Conservation (phyloP, 2,888 invertebrate species). For the Sylvicola fuscatus region DNA sequence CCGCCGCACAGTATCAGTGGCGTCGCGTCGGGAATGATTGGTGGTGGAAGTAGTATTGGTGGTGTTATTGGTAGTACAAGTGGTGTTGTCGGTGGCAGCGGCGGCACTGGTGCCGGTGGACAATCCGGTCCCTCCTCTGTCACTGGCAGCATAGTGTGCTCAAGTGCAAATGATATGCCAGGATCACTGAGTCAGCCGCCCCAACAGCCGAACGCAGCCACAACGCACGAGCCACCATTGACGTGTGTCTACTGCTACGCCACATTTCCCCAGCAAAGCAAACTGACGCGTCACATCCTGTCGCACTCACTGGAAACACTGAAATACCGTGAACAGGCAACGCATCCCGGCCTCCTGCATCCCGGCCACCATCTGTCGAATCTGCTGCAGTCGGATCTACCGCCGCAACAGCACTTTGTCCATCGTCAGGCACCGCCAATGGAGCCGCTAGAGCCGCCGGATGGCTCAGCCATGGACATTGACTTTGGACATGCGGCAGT, state of each 20-base stretch:
- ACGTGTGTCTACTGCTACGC: slow-evolving; percentile 78
- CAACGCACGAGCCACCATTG: no score
- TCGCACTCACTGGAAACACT: slow-evolving; percentile 75
- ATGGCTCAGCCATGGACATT: slow-evolving; percentile 11
- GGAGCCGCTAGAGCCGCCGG: slow-evolving; percentile 22
- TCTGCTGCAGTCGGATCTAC: slow-evolving; percentile 17
- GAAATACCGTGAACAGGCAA: slow-evolving; percentile 60
- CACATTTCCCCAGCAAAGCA: slow-evolving; percentile 76
- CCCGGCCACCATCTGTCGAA: slow-evolving; percentile 38
- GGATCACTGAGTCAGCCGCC: no score
- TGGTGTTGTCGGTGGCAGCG: slow-evolving; percentile 14
- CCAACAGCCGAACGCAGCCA: no score
- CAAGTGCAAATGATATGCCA: no score
- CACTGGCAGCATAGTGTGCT: no score
- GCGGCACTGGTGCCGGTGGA: slow-evolving; percentile 11
- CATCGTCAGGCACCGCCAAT: slow-evolving; percentile 17
- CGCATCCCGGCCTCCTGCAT: slow-evolving; percentile 33
- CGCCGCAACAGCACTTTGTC: slow-evolving; percentile 23
- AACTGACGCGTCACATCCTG: slow-evolving; percentile 73
- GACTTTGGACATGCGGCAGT: slow-evolving; percentile 17
- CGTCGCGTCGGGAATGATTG: slow-evolving; percentile 12
- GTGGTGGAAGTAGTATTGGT: slow-evolving; percentile 11
- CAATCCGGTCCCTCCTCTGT: slow-evolving; percentile 19
- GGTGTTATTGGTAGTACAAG: slow-evolving; percentile 13
- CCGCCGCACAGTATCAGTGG: slow-evolving; percentile 12